Evolutionary conservation across 2,797 vertebrate genomes (phyloP), one percentile per base, ranked within the genome.

Genomic region (Anguilla pacifica): DNA sequence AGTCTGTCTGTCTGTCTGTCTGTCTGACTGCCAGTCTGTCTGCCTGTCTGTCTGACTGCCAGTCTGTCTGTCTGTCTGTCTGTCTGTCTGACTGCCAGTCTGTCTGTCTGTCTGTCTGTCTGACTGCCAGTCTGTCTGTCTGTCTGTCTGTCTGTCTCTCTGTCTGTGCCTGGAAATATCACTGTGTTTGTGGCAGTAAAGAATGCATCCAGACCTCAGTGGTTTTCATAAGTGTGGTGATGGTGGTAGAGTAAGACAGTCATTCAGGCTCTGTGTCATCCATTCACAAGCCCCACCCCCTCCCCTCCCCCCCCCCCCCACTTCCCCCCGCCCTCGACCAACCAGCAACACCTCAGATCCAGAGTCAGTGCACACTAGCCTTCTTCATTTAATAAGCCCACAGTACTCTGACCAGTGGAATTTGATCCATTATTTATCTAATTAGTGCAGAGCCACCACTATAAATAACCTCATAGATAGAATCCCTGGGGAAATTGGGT

Each of bases 391-490:
- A 85, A 85, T 85, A 39, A 67, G 59, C 35, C 55, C 64, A 72
- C 46, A 46, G 22, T 51, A 25, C 59, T 17, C 85, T 88, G 83
- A 72, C 46, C 64, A 81, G 61, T 51, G 86, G 77, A 83, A 81
- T 89, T 86, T 74, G 53, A 83, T 57, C 64, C 91, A 92, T 91
- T 90, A 89, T 89, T 90, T 89, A 88, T 91, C 86, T 59, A 89
- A 90, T 90, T 92, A 89, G 51, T 82, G 61, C 57, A 84, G 77
- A 88, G 83, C 87, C 86, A 51, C 31, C 35, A 83, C 88, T 88
- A 90, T 89, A 88, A 91, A 90, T 91, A 90, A 89, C 15, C 83
- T 67, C 67, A 46, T 86, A 88, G 86, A 61, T 64, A 61, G 25
- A 85, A 70, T 85, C 91, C 88, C 79, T 57, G 84, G 9, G 86